phyloP scores from a whole-genome alignment of 2,888 invertebrate genomes.

The Physocephala rufipes region DNA sequence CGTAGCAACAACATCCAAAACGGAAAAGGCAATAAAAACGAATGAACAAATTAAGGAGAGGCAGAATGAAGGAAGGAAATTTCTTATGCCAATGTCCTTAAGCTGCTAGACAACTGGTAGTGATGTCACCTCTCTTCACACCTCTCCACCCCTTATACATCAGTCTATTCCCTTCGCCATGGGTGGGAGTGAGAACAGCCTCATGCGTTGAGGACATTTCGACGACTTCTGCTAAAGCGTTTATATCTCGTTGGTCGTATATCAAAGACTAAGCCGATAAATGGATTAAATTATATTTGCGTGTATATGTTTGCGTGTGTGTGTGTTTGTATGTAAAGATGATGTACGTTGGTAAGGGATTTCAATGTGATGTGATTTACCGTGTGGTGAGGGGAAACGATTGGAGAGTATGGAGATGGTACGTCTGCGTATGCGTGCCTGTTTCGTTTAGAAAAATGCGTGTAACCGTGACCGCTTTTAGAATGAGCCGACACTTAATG shows the following conservation, averaged over 20 bases:
- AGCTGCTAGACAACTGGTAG: conserved; percentile 20
- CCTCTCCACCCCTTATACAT: too few species aligned
- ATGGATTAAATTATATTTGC: conserved; percentile 34
- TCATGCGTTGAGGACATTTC: neutral
- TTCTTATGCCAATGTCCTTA: conserved; percentile 20
- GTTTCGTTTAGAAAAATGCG: too few species aligned
- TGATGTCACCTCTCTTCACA: neutral
- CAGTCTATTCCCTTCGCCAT: too few species aligned
- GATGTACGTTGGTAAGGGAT: too few species aligned
- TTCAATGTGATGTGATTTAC: too few species aligned
- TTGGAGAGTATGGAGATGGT: too few species aligned
- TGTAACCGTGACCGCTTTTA: too few species aligned
- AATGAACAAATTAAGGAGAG: neutral
- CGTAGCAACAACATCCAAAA: neutral
- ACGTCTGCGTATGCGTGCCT: too few species aligned
- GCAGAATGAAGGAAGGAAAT: neutral
- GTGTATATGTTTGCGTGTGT: neutral
- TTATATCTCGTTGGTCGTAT: conserved; percentile 29
- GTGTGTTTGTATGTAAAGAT: too few species aligned
- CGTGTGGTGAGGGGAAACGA: too few species aligned
- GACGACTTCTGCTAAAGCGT: conserved; percentile 8
- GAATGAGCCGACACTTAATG: too few species aligned
- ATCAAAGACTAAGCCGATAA: conserved; percentile 38
- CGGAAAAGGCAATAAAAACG: neutral
- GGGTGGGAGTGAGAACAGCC: neutral